A percentile compares a stretch with the other conserved stretches of the same genome.
These are phyloP conservation scores for Drosophila arizonae DNA, from an alignment of 1,140 invertebrate genomes.

Conservation along the genomic window DNA sequence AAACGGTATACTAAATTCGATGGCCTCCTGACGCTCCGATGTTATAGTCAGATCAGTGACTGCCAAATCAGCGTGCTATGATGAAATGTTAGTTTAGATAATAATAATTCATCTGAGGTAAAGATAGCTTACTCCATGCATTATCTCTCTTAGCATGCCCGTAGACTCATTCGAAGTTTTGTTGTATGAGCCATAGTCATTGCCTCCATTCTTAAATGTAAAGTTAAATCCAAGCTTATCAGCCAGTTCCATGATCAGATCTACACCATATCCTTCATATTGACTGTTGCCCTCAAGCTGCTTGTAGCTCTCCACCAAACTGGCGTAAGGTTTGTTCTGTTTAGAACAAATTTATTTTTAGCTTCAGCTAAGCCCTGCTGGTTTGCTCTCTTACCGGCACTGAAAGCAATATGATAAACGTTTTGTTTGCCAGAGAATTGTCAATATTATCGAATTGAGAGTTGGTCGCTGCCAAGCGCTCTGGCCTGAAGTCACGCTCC, in stretches of 20 bases:
- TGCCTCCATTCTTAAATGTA: slow-evolving; percentile 89
- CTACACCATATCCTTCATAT: slow-evolving; percentile 92
- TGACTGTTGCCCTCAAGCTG: slow-evolving; percentile 90
- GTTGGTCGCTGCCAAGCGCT: slow-evolving; percentile 62
- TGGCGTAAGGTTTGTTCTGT: slow-evolving; percentile 92
- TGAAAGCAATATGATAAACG: slow-evolving; percentile 90
- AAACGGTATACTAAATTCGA: slow-evolving; percentile 96
- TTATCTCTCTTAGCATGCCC: slow-evolving; percentile 94
- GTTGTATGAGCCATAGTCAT: slow-evolving; percentile 89
- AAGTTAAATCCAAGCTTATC: slow-evolving; percentile 93
- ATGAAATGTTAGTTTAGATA: background rate
- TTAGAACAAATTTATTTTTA: background rate
- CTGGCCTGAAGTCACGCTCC: slow-evolving; percentile 56
- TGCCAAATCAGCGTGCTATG: slow-evolving; percentile 89
- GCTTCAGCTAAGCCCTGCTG: background rate
- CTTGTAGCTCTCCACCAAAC: slow-evolving; percentile 88
- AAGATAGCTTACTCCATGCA: slow-evolving; percentile 86
- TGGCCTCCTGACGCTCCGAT: slow-evolving; percentile 89
- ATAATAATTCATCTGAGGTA: background rate
- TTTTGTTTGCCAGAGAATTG: slow-evolving; percentile 89
- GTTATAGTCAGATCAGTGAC: slow-evolving; percentile 96
- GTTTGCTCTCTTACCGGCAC: slow-evolving; percentile 56
- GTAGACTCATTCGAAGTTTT: slow-evolving; percentile 89
- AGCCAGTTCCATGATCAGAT: slow-evolving; percentile 90
- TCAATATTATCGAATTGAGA: slow-evolving; percentile 80